Percentiles rank a stretch among this genome's conserved stretches.
phyloP scores from a whole-genome alignment of 1,140 invertebrate species.

The Camponotus floridanus region DNA sequence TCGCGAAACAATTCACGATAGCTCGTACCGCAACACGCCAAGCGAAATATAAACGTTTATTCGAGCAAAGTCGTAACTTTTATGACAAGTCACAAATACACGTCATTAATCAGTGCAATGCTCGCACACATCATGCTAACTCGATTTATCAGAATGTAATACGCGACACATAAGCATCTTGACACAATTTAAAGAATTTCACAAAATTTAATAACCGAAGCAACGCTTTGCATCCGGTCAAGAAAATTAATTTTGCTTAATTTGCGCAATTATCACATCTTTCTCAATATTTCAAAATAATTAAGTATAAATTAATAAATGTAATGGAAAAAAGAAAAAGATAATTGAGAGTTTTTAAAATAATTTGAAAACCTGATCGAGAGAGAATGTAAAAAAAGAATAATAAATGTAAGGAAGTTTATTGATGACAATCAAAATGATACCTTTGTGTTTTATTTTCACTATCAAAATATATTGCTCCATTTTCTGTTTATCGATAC shows the following conservation, averaged over 20 bases:
- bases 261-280: not conserved
- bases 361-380: not conserved
- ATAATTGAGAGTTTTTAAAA: not conserved
- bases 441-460: not conserved
- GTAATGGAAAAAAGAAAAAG: not conserved
- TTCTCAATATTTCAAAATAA: not conserved
- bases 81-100: slow-evolving; percentile 48
- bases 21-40: slow-evolving; percentile 19
- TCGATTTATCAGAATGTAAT: not conserved
- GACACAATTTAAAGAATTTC: not conserved
- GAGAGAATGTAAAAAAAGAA: not conserved
- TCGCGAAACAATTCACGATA: slow-evolving; percentile 21
- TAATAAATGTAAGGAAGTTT: not conserved
- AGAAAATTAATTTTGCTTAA: not conserved
- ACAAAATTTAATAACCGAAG: not conserved
- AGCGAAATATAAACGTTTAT: slow-evolving; percentile 65
- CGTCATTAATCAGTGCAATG: slow-evolving; percentile 55
- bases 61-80: slow-evolving; percentile 55
- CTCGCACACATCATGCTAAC: not conserved
- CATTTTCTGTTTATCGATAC: not conserved
- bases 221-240: no score
- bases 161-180: not conserved
- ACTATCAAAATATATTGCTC: not conserved
- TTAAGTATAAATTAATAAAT: not conserved
- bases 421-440: not conserved